A percentile compares a stretch with the other conserved stretches of the same genome.
These are phyloP conservation scores for Acanthopleura granulata DNA, from an alignment of 2,888 invertebrate species.

Conservation along the genomic window DNA sequence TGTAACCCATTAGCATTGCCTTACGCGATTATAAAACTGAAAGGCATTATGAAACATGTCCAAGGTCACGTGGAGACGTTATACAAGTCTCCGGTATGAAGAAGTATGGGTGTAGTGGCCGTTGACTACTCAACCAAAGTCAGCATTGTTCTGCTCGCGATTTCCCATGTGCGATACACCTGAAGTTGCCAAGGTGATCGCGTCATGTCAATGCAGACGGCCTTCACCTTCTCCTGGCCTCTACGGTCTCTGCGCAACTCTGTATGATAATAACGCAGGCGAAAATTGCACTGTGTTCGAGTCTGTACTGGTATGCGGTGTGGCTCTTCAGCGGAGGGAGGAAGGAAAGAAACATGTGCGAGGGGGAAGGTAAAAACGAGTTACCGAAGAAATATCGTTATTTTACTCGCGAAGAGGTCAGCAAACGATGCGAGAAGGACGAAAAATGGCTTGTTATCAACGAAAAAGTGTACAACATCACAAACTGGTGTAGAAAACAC, in stretches of 20 bases:
- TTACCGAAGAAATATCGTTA: background rate
- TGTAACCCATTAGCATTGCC: too few species aligned
- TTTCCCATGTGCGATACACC: background rate
- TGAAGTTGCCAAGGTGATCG: slow-evolving; percentile 1
- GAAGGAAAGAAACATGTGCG: slow-evolving; percentile 7
- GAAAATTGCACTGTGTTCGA: background rate
- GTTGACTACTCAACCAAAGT: too few species aligned
- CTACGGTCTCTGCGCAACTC: background rate
- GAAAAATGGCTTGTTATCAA: slow-evolving; percentile 55
- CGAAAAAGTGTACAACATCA: slow-evolving; percentile 48
- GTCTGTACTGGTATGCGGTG: background rate
- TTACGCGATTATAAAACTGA: too few species aligned
- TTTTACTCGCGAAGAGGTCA: slow-evolving; percentile 29
- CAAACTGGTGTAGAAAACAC: slow-evolving; percentile 43
- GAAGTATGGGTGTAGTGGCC: too few species aligned
- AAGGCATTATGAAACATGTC: too few species aligned
- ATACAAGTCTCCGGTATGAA: too few species aligned
- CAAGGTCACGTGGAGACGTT: too few species aligned
- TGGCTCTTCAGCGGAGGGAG: background rate
- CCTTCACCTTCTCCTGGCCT: background rate
- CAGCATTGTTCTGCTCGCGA: too few species aligned
- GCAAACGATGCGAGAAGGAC: slow-evolving; percentile 35
- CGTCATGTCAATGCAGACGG: background rate
- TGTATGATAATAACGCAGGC: background rate
- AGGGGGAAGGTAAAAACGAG: background rate